Percentiles rank a stretch among this genome's conserved stretches.
phyloP scores from a whole-genome alignment of 1,140 invertebrate species.

The Drosophila pseudoobscura region DNA sequence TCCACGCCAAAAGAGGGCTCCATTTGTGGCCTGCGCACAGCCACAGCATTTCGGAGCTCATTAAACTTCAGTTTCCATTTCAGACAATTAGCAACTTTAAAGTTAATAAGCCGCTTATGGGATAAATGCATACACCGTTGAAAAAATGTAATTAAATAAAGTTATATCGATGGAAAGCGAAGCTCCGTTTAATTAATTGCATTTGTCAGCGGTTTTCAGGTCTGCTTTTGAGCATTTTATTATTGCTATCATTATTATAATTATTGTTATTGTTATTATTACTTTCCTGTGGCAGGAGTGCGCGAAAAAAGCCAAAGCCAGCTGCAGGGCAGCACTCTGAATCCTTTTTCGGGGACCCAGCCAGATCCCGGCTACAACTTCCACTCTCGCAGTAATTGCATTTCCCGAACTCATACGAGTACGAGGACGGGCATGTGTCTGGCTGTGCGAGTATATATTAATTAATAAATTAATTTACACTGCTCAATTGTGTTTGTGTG shows the following conservation, averaged over 20 bases:
- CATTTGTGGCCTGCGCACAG: slow-evolving; percentile 8
- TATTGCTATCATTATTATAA: slow-evolving; percentile 44
- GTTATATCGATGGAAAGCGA: slow-evolving; percentile 1
- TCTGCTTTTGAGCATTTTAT: slow-evolving; percentile 47
- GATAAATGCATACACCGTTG: slow-evolving; percentile 5
- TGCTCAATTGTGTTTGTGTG: background rate
- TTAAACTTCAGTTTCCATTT: slow-evolving; percentile 37
- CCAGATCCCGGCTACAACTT: no score
- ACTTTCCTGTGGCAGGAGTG: slow-evolving; percentile 29
- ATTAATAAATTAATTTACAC: slow-evolving; percentile 52
- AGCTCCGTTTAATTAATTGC: slow-evolving; percentile 70
- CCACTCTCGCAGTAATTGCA: slow-evolving; percentile 17
- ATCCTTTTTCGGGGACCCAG: background rate
- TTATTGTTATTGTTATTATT: slow-evolving; percentile 17
- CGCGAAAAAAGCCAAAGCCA: background rate
- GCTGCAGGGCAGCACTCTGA: slow-evolving; percentile 9
- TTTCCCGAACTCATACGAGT: background rate
- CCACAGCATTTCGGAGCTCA: slow-evolving; percentile 15
- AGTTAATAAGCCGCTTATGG: slow-evolving; percentile 55
- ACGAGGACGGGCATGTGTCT: background rate
- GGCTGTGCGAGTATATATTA: slow-evolving; percentile 17
- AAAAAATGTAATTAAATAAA: slow-evolving; percentile 58
- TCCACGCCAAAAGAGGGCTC: background rate
- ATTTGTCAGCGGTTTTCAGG: slow-evolving; percentile 67
- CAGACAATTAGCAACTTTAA: slow-evolving; percentile 64